phyloP scores from a whole-genome alignment of 2,113 vertebrate species.

The Tinamus guttatus region DNA sequence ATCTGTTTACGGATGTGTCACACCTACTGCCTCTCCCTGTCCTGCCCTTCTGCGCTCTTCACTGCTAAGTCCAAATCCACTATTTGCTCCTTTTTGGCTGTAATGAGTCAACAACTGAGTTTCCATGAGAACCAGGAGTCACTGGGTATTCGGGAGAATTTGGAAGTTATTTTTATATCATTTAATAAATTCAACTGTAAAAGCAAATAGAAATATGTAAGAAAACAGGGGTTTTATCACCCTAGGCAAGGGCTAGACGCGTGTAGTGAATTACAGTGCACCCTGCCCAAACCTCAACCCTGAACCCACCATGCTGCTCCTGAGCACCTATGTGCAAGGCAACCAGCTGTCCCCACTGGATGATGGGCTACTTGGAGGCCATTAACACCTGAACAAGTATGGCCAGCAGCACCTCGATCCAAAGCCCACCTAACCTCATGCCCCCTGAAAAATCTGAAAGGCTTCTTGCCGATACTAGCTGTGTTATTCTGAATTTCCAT shows the following conservation, averaged over 20 bases:
- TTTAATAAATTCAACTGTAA: neutral
- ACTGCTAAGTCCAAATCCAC: neutral
- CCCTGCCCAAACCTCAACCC: no score
- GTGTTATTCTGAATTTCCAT: neutral
- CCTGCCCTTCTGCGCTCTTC: neutral
- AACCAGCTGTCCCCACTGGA: neutral
- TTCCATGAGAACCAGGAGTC: neutral
- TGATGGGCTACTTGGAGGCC: neutral
- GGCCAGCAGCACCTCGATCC: neutral
- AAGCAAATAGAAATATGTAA: neutral
- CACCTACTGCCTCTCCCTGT: neutral
- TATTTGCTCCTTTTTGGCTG: neutral
- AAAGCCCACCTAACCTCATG: neutral
- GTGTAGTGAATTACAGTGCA: neutral
- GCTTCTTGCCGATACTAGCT: neutral
- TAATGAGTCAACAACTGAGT: neutral
- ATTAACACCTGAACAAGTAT: neutral
- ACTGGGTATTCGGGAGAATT: neutral
- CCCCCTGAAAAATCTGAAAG: neutral
- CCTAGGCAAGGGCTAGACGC: neutral
- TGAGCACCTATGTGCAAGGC: neutral
- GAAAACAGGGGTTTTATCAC: neutral
- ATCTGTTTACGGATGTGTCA: neutral
- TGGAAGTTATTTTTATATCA: neutral
- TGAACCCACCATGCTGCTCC: neutral